phyloP scores from a whole-genome alignment of 2,888 invertebrate species.

The Orthosia gothica region DNA sequence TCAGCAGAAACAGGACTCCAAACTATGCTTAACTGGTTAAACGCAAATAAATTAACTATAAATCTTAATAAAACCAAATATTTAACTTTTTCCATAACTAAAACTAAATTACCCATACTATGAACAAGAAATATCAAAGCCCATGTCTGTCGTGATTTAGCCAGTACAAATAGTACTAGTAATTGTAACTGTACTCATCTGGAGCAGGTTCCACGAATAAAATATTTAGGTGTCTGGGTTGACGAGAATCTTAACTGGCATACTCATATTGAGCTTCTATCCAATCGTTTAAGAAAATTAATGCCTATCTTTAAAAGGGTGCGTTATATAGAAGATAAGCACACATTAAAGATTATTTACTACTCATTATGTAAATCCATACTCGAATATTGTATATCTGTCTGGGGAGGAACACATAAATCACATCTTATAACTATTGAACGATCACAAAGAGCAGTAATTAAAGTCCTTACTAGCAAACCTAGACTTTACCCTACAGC shows the following conservation, averaged over 20 bases:
- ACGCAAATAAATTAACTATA: background rate
- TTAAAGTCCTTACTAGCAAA: background rate
- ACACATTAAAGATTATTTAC: no score
- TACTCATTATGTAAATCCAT: no score
- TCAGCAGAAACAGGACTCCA: slow-evolving; percentile 1
- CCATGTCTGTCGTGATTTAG: background rate
- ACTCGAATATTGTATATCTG: no score
- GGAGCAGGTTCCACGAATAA: no score
- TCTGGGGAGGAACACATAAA: no score
- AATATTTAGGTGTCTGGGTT: background rate
- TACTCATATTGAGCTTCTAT: background rate
- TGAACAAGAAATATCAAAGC: background rate
- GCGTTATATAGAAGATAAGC: no score
- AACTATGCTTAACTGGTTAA: background rate
- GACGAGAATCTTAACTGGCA: background rate
- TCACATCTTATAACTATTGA: no score
- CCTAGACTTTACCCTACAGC: background rate
- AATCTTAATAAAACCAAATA: background rate
- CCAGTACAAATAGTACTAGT: background rate
- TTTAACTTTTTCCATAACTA: background rate
- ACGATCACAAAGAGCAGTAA: no score
- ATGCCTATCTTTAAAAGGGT: background rate
- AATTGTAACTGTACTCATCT: background rate
- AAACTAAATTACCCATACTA: background rate
- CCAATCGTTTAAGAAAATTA: background rate